Conservation (phyloP, 2,888 invertebrate species). For the Helobdella robusta region DNA sequence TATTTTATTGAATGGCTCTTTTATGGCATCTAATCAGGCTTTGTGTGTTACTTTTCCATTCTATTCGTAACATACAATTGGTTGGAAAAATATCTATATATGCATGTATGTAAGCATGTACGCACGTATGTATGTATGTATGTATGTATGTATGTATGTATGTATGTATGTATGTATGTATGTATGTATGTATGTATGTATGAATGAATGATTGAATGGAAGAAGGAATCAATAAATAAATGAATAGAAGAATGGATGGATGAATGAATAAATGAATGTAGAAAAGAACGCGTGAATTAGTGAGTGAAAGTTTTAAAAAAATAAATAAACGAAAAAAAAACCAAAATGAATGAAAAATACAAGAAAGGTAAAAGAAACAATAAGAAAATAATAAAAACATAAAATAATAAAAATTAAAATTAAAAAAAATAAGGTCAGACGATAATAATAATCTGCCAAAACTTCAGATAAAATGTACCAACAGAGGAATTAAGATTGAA, state of each 20-base stretch:
- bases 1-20: no score
- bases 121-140: background rate
- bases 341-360: background rate
- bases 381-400: background rate
- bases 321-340: background rate
- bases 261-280: background rate
- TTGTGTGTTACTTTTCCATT: no score
- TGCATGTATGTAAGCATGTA: background rate
- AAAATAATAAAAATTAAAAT: background rate
- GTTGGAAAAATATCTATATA: background rate
- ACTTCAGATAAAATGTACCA: no score
- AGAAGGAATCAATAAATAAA: slow-evolving; percentile 8
- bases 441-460: background rate
- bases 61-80: no score
- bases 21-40: no score
- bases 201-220: slow-evolving; percentile 20
- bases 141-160: background rate
- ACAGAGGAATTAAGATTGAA: no score
- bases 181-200: background rate
- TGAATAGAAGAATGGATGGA: background rate
- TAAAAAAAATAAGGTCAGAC: background rate
- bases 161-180: slow-evolving; percentile 13
- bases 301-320: background rate
- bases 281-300: background rate
- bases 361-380: background rate